Conservation (phyloP, 2,888 invertebrate genomes). For the Panorpa germanica region DNA sequence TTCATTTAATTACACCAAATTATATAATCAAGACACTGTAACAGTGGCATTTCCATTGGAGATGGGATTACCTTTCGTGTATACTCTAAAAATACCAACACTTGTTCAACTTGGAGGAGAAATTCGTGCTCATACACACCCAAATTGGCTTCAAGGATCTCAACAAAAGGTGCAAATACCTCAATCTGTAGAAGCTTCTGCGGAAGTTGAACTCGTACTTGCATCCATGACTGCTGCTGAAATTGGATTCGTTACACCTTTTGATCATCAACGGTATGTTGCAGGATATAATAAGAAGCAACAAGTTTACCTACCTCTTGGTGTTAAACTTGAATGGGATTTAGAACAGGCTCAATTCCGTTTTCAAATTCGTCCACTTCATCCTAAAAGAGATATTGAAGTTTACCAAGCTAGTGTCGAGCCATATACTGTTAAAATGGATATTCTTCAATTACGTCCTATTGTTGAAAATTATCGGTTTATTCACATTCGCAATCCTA, state of each 20-base stretch:
- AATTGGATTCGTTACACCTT: conserved; percentile 43
- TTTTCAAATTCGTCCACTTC: conserved; percentile 28
- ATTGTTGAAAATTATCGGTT: conserved; percentile 27
- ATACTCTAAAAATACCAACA: conserved; percentile 36
- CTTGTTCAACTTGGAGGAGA: conserved; percentile 31
- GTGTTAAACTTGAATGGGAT: conserved; percentile 26
- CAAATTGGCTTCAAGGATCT: conserved; percentile 12
- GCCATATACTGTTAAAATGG: conserved; percentile 41
- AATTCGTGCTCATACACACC: conserved; percentile 21
- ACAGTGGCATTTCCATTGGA: conserved; percentile 49
- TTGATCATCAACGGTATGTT: conserved; percentile 32
- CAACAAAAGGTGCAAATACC: conserved; percentile 13
- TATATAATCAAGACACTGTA: conserved; percentile 33
- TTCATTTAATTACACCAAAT: conserved; percentile 36
- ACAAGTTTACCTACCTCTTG: conserved; percentile 35
- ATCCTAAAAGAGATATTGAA: conserved; percentile 28
- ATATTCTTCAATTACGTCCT: conserved; percentile 33
- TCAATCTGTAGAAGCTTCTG: conserved; percentile 23
- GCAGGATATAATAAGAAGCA: conserved; percentile 39
- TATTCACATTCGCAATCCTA: conserved; percentile 21
- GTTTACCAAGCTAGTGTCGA: conserved; percentile 37
- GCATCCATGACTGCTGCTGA: conserved; percentile 36
- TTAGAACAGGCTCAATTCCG: conserved; percentile 26
- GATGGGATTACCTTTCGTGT: conserved; percentile 49
- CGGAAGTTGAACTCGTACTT: conserved; percentile 29